Evolutionary conservation across 1,140 invertebrate species (phyloP), one percentile per base, ranked within the genome.

Genomic region (Anagrus nilaparvatae): DNA sequence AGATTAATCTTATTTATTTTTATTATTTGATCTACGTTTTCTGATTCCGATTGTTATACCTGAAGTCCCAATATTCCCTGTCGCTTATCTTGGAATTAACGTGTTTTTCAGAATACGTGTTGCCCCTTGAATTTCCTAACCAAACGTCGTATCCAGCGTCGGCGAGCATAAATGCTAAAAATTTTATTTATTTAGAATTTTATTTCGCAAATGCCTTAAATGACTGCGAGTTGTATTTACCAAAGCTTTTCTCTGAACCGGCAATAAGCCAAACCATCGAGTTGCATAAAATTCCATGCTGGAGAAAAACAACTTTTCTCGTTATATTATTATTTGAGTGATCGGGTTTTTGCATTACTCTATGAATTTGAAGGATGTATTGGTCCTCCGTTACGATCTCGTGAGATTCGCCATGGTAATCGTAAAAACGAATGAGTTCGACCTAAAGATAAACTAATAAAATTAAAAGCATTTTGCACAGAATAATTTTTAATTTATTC

Each of bases 81-180:
- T 61, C 53, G 18, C 78, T 64, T 14, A 70, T 48, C 44, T 61
- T 55, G 2, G 75, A 58, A 1, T 44, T 62, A 1, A 56, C 62
- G 31, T 76, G 74, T n/a, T 61, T 59, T 28, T 54, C 65, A 1
- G 75, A 77, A 53, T 83, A 81, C 14, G 59, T 63, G 47, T 76
- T 84, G 1, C 82, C 81, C 39, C 82, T 65, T 5, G 69, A 65
- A 54, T 87, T 85, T 1, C 77, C 78, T 38, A 84, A 52, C 81
- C 81, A 86, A 0, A 89, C 84, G 53, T 89, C 85, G 49, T 77
- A 89, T 16, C 83, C 83, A 40, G 65, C 60, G 60, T 85, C 79
- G 2, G 79, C 75, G 5, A 86, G 61, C 16, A 80, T 60, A 48
- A 79, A 84, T 5, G 58, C 82, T 81, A 5, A 7, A 24, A 33